Evolutionary conservation across 2,888 invertebrate species (phyloP).

Genomic region (Synanthedon andrenaeformis): DNA sequence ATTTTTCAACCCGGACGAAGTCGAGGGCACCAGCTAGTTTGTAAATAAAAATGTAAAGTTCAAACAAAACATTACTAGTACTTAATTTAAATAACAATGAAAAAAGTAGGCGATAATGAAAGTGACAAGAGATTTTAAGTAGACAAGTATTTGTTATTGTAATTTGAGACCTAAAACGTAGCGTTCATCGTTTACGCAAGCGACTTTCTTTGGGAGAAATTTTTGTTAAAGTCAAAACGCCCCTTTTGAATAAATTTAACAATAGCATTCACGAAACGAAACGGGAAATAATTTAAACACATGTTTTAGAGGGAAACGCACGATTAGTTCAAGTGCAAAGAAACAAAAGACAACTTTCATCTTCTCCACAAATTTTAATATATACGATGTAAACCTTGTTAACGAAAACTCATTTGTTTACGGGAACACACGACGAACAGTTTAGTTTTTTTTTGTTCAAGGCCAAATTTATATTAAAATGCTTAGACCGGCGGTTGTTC

Average conservation of each 20-base stretch:
- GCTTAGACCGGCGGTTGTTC: conserved; percentile 34
- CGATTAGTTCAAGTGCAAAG: conserved; percentile 48
- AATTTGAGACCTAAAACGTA: neutral
- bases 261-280: conserved; percentile 29
- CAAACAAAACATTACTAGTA: no score
- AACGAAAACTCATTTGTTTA: conserved; percentile 44
- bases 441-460: conserved; percentile 16
- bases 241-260: conserved; percentile 32
- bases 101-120: no score
- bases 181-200: conserved; percentile 15
- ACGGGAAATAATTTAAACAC: conserved; percentile 40
- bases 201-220: conserved; percentile 22
- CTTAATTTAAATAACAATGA: no score
- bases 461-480: conserved; percentile 14
- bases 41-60: no score
- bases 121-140: no score
- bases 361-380: conserved; percentile 28
- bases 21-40: no score
- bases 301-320: conserved; percentile 49
- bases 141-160: neutral
- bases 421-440: conserved; percentile 26
- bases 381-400: conserved; percentile 5
- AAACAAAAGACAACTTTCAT: conserved; percentile 58
- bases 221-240: conserved; percentile 29
- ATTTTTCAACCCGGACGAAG: no score